Conservation (phyloP, 2,113 vertebrate genomes). For the Macheiramphus alcinus region DNA sequence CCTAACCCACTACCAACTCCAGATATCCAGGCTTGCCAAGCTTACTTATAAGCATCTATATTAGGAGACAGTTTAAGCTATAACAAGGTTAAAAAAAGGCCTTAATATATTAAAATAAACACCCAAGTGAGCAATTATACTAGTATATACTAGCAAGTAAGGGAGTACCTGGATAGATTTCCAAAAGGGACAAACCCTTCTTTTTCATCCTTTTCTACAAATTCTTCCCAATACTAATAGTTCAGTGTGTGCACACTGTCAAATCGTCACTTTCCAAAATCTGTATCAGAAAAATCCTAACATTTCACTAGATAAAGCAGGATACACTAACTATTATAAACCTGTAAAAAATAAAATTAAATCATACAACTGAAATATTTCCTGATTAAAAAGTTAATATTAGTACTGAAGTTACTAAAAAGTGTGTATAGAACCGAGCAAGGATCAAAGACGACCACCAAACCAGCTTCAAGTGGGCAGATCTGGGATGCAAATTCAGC, state of each 20-base stretch:
- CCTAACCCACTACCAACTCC: conserved; percentile 23
- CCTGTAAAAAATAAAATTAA: background rate
- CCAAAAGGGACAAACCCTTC: background rate
- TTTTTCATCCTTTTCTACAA: background rate
- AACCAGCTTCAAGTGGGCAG: background rate
- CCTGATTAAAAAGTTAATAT: background rate
- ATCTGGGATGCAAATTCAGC: background rate
- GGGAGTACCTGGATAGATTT: background rate
- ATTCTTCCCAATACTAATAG: background rate
- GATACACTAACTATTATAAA: background rate
- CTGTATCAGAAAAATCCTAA: background rate
- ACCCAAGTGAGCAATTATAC: background rate
- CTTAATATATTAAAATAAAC: conserved; percentile 5
- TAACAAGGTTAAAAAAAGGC: background rate
- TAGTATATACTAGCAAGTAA: background rate
- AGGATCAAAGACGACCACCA: background rate
- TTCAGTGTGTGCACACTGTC: accelerated
- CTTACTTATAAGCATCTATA: background rate
- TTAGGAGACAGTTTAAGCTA: background rate
- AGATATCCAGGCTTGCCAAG: conserved; percentile 23
- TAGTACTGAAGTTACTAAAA: background rate
- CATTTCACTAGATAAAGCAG: background rate
- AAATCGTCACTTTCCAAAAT: background rate
- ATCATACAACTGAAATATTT: background rate
- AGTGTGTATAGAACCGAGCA: background rate